Percentiles rank a stretch among this genome's conserved stretches.
These are phyloP conservation scores for Hemichromis elongatus DNA, from an alignment of 2,113 vertebrate species.

Conservation along the genomic window DNA sequence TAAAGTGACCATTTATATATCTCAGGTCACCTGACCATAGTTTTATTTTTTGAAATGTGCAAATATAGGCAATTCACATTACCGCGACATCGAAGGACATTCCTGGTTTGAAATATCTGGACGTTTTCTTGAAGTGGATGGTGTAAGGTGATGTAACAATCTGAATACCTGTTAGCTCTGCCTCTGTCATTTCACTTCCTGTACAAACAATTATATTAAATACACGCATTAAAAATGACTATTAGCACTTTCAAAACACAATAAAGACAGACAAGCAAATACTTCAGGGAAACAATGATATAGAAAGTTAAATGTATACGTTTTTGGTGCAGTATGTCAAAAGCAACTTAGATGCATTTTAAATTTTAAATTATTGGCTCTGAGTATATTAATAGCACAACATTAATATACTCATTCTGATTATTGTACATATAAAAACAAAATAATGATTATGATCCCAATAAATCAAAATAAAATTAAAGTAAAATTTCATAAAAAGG, in stretches of 20 bases:
- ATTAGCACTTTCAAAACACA: background rate
- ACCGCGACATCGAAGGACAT: conserved; percentile 85
- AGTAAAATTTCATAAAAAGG: background rate
- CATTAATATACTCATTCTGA: background rate
- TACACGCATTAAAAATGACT: background rate
- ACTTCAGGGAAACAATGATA: background rate
- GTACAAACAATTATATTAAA: background rate
- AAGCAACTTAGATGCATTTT: background rate
- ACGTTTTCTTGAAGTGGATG: conserved; percentile 82
- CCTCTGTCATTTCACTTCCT: conserved; percentile 90
- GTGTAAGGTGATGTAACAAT: conserved; percentile 84
- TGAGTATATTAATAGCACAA: background rate
- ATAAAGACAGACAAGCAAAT: background rate
- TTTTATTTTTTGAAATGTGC: conserved; percentile 36
- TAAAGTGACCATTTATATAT: background rate
- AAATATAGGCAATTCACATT: conserved; percentile 1
- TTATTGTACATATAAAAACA: background rate
- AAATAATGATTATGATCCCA: background rate
- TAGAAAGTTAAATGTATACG: background rate
- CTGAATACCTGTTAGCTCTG: conserved; percentile 69
- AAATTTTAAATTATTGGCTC: background rate
- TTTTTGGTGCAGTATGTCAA: background rate
- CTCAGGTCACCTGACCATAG: background rate
- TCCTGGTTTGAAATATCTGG: conserved; percentile 86
- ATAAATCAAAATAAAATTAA: background rate